These are phyloP conservation scores for Stegodyphus mimosarum DNA, from an alignment of 1,140 invertebrate species.

Conservation along the genomic window DNA sequence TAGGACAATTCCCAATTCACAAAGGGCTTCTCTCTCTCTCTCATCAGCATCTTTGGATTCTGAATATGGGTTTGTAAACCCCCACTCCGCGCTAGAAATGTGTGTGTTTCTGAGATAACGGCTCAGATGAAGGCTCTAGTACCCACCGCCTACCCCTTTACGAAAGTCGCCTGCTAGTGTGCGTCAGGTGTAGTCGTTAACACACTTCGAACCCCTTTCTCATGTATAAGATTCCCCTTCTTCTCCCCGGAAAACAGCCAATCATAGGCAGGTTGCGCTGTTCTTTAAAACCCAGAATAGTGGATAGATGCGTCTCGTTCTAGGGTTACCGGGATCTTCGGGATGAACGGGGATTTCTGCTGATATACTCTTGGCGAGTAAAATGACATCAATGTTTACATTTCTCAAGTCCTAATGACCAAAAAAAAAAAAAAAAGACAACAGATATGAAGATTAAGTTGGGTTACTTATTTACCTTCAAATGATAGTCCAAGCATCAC, in stretches of 20 bases:
- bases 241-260: constrained; percentile 36
- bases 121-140: constrained; percentile 11
- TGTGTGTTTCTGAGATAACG: constrained; percentile 44
- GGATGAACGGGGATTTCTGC: constrained; percentile 5
- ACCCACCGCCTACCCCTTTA: neutral
- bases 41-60: constrained; percentile 39
- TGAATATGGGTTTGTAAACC: neutral
- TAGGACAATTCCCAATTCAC: constrained; percentile 52
- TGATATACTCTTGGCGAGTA: constrained; percentile 16
- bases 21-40: constrained; percentile 22
- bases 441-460: too few species aligned
- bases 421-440: too few species aligned
- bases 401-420: neutral
- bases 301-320: constrained; percentile 30
- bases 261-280: constrained; percentile 38
- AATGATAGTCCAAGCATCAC: too few species aligned
- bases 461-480: too few species aligned
- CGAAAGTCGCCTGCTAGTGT: constrained; percentile 3
- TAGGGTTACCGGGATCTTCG: constrained; percentile 9
- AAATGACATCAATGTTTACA: neutral
- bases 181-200: constrained; percentile 45
- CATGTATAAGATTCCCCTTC: constrained; percentile 6
- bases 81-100: neutral
- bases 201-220: neutral
- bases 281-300: constrained; percentile 37